These are phyloP conservation scores for Epinephelus cyanopodus DNA, from an alignment of 2,113 vertebrate genomes.

Conservation along the genomic window DNA sequence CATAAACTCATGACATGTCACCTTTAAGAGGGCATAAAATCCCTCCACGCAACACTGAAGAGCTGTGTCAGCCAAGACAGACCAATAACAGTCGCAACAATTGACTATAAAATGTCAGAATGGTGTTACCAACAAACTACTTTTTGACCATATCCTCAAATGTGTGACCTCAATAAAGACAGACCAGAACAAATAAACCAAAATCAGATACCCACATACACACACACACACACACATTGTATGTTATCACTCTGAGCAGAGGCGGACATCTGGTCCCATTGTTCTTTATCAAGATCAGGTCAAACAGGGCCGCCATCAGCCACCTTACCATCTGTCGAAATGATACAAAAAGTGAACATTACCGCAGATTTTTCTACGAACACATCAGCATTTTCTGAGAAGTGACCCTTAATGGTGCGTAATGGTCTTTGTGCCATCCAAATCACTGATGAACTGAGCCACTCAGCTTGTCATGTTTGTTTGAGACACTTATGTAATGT, in stretches of 20 bases:
- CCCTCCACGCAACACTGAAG: background rate
- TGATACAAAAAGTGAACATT: background rate
- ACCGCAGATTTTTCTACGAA: conserved; percentile 27
- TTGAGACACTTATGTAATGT: conserved; percentile 63
- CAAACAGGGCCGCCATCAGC: conserved; percentile 7
- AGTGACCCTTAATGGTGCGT: conserved; percentile 12
- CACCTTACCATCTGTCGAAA: conserved; percentile 30
- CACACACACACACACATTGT: background rate
- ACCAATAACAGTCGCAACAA: background rate
- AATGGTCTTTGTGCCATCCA: conserved; percentile 26
- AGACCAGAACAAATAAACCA: background rate
- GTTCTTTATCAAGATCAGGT: conserved; percentile 28
- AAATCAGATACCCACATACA: background rate
- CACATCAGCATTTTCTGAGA: conserved; percentile 37
- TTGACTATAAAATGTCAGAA: background rate
- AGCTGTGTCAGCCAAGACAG: background rate
- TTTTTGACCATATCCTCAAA: background rate
- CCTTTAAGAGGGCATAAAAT: no score
- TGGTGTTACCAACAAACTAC: background rate
- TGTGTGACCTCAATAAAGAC: background rate
- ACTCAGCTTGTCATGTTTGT: conserved; percentile 46
- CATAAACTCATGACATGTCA: no score
- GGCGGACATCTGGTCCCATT: conserved; percentile 20
- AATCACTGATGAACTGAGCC: conserved; percentile 11
- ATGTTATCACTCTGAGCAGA: conserved; percentile 1